Base-by-base conservation (phyloP, 2,113 vertebrate species). In the Cardinalis cardinalis region DNA sequence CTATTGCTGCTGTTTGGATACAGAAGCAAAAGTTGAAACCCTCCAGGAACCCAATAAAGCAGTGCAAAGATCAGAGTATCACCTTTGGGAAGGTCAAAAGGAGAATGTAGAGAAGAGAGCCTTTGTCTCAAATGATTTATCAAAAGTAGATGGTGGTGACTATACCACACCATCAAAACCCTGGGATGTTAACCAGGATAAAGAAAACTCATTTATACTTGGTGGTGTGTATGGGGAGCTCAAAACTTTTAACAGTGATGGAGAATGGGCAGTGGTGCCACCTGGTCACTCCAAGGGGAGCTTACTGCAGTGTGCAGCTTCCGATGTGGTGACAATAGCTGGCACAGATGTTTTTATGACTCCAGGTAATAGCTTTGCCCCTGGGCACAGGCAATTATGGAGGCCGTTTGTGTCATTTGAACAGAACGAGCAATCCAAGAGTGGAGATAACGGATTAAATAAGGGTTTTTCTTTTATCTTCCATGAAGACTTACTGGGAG, bases 401-500 rank as follows among this genome's bases (percentile, higher is more conserved):
- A 98, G 98, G 93, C 99, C 99, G 1, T 97, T 99, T 16, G 98
- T 99, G 81, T 99, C 99, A 31, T 98, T 99, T 88, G 99, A 99
- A 73, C 99, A 99, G 96, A 98, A 96, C 3, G 98, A 99, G 64
- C 98, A 97, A 81, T 97, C 98, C 32, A 97, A 97, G 87, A 98
- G 96, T 68, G 98, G 98, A 92, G 97, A 98, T 84, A 98, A 98
- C 0, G 98, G 98, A 94, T 97, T 99, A 90, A 99, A 98, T 97
- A 99, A 99, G 97, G 99, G 99, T 60, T 99, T 99, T 98, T 99
- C 99, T 96, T 99, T 99, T 94, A 99, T 99, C 98, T 99, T 99
- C 98, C 99, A 98, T 98, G 99, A 99, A 99, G 99, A 99, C 98
- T 98, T 99, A 96, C 96, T 99, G 53, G 99, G 98, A 96, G 98